Conservation (phyloP, 2,797 vertebrate genomes). For the Neostethus bicornis region DNA sequence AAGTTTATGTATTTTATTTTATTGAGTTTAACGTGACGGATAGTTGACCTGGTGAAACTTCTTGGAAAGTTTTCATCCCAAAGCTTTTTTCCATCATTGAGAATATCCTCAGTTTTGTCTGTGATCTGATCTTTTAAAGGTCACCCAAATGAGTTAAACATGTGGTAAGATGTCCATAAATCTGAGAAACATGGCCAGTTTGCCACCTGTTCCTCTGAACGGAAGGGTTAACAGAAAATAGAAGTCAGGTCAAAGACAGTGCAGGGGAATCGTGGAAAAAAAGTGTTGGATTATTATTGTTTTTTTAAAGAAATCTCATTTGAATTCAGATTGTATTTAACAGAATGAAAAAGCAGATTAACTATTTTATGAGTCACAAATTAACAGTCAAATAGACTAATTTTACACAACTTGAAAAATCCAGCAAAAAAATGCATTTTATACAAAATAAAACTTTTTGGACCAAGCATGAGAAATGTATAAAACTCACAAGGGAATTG, state of each 20-base stretch:
- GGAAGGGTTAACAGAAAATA: constrained; percentile 48
- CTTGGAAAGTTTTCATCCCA: constrained; percentile 10
- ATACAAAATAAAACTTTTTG: background rate
- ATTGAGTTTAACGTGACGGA: constrained; percentile 23
- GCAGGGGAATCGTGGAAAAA: constrained; percentile 16
- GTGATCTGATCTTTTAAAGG: constrained; percentile 54
- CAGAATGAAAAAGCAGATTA: too few species aligned
- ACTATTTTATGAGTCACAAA: too few species aligned
- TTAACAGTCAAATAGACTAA: constrained; percentile 2
- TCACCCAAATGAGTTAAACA: constrained; percentile 69
- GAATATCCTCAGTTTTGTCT: constrained; percentile 23
- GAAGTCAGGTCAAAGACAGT: constrained; percentile 12
- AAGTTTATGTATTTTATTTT: constrained; percentile 3
- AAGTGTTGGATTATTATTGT: background rate
- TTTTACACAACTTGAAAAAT: background rate
- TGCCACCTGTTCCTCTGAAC: constrained; percentile 70
- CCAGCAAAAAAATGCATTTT: background rate
- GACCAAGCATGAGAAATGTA: constrained; percentile 5
- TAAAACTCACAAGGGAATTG: constrained; percentile 7
- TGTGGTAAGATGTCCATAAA: constrained; percentile 70
- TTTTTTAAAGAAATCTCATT: too few species aligned
- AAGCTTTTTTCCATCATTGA: constrained; percentile 6
- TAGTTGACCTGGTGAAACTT: constrained; percentile 14
- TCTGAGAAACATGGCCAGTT: constrained; percentile 49
- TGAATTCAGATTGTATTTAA: too few species aligned